Evolutionary conservation across 2,888 invertebrate genomes (phyloP).

Genomic region (Glaucopsyche alexis): DNA sequence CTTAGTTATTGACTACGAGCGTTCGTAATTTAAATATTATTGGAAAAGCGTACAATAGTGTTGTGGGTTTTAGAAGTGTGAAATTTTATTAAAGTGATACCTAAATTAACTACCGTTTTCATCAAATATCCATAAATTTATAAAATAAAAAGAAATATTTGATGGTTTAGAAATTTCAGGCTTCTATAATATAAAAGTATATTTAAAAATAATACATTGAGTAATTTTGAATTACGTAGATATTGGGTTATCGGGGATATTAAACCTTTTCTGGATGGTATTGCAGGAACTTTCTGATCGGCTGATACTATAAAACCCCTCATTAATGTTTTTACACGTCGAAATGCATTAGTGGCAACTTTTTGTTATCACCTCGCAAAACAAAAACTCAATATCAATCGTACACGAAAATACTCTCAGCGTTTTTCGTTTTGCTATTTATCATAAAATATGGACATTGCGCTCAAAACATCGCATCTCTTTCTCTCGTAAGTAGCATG

Average conservation of each 20-base stretch:
- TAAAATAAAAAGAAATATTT: background rate
- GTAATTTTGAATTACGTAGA: background rate
- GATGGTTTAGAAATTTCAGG: background rate
- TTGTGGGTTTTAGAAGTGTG: constrained; percentile 25
- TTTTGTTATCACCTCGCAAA: constrained; percentile 49
- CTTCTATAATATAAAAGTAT: background rate
- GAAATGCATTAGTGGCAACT: constrained; percentile 9
- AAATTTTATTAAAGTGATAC: constrained; percentile 12
- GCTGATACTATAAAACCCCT: constrained; percentile 4
- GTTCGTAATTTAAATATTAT: constrained; percentile 36
- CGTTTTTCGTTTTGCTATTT: constrained; percentile 64
- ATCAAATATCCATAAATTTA: background rate
- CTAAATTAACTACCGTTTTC: background rate
- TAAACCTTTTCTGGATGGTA: background rate
- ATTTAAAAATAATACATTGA: too few species aligned
- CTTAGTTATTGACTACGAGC: constrained; percentile 57
- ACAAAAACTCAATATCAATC: constrained; percentile 72
- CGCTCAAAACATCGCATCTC: constrained; percentile 54
- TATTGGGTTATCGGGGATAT: constrained; percentile 1
- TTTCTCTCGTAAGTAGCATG: constrained; percentile 44
- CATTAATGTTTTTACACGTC: constrained; percentile 17
- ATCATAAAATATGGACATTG: constrained; percentile 67
- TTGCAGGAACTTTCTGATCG: constrained; percentile 10
- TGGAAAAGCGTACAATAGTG: constrained; percentile 26
- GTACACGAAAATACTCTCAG: constrained; percentile 70